phyloP scores from a whole-genome alignment of 2,797 vertebrate genomes.

The Alouatta caraya region DNA sequence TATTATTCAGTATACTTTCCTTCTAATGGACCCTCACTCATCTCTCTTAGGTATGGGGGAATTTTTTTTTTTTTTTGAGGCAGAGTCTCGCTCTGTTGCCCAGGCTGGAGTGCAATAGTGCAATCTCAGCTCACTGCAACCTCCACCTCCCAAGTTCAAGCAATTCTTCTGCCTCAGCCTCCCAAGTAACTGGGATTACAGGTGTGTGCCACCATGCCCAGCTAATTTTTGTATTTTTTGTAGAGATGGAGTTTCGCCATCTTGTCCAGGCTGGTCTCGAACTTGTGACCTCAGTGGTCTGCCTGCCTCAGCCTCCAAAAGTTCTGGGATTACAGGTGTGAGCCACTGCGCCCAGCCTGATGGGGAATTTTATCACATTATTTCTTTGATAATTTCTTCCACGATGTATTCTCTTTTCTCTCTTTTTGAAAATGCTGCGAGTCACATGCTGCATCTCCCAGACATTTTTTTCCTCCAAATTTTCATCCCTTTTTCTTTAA shows the following conservation, averaged over 20 bases:
- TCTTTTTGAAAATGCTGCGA: not conserved
- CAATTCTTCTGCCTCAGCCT: not conserved
- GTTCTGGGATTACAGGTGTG: not conserved
- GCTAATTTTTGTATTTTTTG: not conserved
- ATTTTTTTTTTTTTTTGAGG: not conserved
- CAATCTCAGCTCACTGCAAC: not conserved
- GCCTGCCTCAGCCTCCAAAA: not conserved
- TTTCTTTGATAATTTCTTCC: not conserved
- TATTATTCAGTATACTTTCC: too few species aligned
- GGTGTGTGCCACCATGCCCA: not conserved
- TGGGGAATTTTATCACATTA: not conserved
- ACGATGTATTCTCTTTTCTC: not conserved
- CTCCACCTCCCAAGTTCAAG: not conserved
- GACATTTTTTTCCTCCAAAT: not conserved
- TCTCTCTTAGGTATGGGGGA: not conserved
- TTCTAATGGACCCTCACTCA: not conserved
- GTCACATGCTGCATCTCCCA: not conserved
- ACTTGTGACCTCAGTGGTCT: not conserved
- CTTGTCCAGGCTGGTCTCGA: not conserved
- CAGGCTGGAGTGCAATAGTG: not conserved
- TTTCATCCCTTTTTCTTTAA: not conserved
- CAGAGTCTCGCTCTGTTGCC: not conserved
- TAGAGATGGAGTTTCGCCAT: not conserved
- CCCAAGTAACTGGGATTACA: not conserved
- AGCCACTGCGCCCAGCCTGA: not conserved